Evolutionary conservation across 1,140 invertebrate genomes (phyloP).

Genomic region (Platyura marginata): DNA sequence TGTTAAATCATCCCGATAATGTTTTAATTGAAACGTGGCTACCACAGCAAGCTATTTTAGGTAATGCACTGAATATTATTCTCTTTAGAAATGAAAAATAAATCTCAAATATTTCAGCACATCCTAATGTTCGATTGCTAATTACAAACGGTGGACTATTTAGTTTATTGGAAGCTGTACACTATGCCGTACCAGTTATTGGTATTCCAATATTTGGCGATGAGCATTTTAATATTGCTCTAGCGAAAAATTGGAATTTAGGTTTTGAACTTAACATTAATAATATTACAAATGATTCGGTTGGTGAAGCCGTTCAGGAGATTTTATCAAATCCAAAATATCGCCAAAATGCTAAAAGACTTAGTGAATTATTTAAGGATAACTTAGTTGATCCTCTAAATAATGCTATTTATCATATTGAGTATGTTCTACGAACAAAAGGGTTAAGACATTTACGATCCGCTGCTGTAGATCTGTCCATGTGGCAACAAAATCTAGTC

Average conservation of each 20-base stretch:
- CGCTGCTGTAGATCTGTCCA: slow-evolving; percentile 21
- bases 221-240: slow-evolving; percentile 29
- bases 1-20: slow-evolving; percentile 33
- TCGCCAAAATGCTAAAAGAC: slow-evolving; percentile 6
- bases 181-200: slow-evolving; percentile 35
- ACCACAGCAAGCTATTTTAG: slow-evolving; percentile 47
- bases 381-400: slow-evolving; percentile 24
- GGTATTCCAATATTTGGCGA: slow-evolving; percentile 40
- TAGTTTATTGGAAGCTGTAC: slow-evolving; percentile 36
- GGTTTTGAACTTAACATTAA: slow-evolving; percentile 18
- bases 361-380: slow-evolving; percentile 17
- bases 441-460: slow-evolving; percentile 26
- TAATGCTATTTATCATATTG: slow-evolving; percentile 31
- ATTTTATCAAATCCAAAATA: slow-evolving; percentile 13
- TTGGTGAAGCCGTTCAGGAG: slow-evolving; percentile 11
- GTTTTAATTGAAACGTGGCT: slow-evolving; percentile 43
- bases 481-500: slow-evolving; percentile 22
- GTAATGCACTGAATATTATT: slow-evolving; percentile 4
- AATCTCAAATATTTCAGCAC: no score
- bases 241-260: slow-evolving; percentile 18
- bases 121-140: slow-evolving; percentile 34
- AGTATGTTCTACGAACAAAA: slow-evolving; percentile 29
- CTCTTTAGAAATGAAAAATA: no score
- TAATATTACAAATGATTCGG: slow-evolving; percentile 14
- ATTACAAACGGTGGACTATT: slow-evolving; percentile 44